Evolutionary conservation across 2,113 vertebrate genomes (phyloP).

Genomic region (Ibidorhyncha struthersii): DNA sequence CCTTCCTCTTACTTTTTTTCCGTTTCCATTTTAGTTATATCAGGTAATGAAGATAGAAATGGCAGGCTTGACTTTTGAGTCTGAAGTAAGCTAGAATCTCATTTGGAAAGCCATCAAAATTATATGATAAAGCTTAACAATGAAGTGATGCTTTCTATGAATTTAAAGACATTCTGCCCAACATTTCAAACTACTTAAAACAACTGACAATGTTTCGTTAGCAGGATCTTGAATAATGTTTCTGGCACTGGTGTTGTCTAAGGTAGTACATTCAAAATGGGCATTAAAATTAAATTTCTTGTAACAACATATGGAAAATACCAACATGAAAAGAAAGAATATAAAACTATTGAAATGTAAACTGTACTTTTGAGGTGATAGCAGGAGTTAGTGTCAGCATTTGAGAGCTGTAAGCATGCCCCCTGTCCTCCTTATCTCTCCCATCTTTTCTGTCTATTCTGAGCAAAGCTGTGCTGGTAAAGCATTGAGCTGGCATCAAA

Average conservation of each 20-base stretch:
- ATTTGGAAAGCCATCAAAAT: not conserved
- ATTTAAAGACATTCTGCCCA: not conserved
- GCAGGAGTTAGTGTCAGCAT: not conserved
- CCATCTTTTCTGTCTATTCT: not conserved
- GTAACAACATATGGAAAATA: not conserved
- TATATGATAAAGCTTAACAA: not conserved
- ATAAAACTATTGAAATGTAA: not conserved
- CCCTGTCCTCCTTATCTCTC: rapidly evolving
- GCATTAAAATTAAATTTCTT: not conserved
- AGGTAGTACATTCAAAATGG: not conserved
- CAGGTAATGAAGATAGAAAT: not conserved
- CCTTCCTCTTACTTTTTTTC: not conserved
- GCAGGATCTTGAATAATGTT: not conserved
- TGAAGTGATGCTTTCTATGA: not conserved
- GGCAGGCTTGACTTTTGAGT: not conserved
- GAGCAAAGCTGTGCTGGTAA: not conserved
- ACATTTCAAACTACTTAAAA: not conserved
- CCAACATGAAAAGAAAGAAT: not conserved
- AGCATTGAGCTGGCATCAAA: not conserved
- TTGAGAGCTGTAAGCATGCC: not conserved
- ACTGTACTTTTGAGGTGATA: not conserved
- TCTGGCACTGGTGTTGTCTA: not conserved
- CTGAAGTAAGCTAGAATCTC: not conserved
- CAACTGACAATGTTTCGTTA: not conserved
- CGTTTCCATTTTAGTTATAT: not conserved